Base-by-base conservation (phyloP, 2,888 invertebrate species). In the Pycnomerus fuliginosus region DNA sequence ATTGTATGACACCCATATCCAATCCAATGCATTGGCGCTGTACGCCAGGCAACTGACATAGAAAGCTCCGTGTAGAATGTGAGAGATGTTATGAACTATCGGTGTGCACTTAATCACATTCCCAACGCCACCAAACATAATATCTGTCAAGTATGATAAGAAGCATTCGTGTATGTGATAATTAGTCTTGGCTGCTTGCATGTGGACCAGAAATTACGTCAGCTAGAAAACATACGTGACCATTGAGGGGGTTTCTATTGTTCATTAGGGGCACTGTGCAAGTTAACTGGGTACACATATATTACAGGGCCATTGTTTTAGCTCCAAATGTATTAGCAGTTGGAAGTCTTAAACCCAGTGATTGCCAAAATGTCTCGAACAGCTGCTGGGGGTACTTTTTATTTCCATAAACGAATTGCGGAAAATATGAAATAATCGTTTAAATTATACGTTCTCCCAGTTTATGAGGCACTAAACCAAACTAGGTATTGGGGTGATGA, bases 81-180 rank as follows among this genome's bases (percentile, higher is more conserved):
- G 58, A 56, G 52, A 34, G 39, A 32, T 40, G 24, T 15, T 25
- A 29, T 30, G 31, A 32, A 36, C 37, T 44, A 50, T 55, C 37
- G 30, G 34, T 41, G 39, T 35, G 33, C 44, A 32, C 24, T 47
- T 48, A 55, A 50, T 66, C 67, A 67, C 68, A 65, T 61, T 66
- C 65, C 60, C 35, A 58, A 38, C 56, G 41, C 36, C 60, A 54
- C 52, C 55, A 57, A 58, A 60, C 62, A 68, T 67, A 70, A 69
- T 70, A 70, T 68, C 69, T 70, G 70, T 70, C 70, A 70, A 69
- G 65, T 68, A 64, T 69, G 69, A 70, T 71, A 69, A 70, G 69
- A 62, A 67, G 70, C 68, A 69, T 68, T 69, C 68, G 62, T 68
- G 69, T 70, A 70, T 70, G 70, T 67, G 67, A 70, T 70, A 70